Evolutionary conservation across 2,113 vertebrate genomes (phyloP).

Genomic region (Solea solea): DNA sequence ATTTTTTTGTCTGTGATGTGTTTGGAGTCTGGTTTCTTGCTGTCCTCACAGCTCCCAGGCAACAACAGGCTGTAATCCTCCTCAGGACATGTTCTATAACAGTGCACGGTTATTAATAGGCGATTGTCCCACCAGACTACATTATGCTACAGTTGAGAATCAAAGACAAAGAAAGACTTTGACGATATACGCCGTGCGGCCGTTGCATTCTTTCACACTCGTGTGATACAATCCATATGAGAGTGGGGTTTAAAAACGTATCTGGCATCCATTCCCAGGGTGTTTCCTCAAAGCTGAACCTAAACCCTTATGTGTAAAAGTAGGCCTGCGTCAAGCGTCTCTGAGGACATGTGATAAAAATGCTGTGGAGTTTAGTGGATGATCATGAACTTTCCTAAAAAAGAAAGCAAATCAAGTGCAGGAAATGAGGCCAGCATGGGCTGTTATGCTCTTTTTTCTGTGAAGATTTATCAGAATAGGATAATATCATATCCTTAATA

Average conservation of each 20-base stretch:
- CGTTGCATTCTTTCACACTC: slow-evolving; percentile 15
- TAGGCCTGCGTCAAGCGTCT: slow-evolving; percentile 36
- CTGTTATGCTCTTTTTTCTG: not conserved
- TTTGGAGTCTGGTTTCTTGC: too few relatives aligned
- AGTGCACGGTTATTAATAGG: slow-evolving; percentile 67
- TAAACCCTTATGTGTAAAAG: slow-evolving; percentile 40
- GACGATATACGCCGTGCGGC: slow-evolving; percentile 7
- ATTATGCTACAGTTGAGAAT: slow-evolving; percentile 45
- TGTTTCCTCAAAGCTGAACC: slow-evolving; percentile 34
- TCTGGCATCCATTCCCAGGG: slow-evolving; percentile 10
- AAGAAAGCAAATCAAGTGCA: too few relatives aligned
- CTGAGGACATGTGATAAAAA: slow-evolving; percentile 20
- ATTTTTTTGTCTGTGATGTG: too few relatives aligned
- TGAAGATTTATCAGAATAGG: not conserved
- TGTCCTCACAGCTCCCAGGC: not conserved
- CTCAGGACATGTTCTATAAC: slow-evolving; percentile 56
- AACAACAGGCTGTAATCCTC: slow-evolving; percentile 24
- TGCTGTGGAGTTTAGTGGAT: slow-evolving; percentile 9
- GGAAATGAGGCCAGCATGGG: too few relatives aligned
- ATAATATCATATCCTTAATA: too few relatives aligned
- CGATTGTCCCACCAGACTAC: slow-evolving; percentile 59
- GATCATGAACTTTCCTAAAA: slow-evolving; percentile 6
- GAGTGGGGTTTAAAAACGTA: slow-evolving; percentile 14
- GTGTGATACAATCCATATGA: slow-evolving; percentile 21
- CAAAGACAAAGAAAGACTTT: slow-evolving; percentile 33